Evolutionary conservation across 1,140 invertebrate genomes (phyloP).

Genomic region (Micrasema longulum): DNA sequence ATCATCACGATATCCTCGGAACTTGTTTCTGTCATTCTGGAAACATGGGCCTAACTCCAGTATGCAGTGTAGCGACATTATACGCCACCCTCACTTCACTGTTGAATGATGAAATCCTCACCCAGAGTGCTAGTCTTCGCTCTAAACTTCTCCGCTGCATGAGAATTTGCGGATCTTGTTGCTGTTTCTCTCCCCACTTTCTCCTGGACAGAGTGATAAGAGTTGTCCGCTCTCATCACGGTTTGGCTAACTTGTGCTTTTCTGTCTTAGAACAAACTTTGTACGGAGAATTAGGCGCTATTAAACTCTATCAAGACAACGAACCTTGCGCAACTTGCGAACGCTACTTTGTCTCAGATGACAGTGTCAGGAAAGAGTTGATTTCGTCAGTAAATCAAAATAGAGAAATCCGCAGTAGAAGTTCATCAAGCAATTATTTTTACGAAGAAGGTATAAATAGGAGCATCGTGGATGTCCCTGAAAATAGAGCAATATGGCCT

Average conservation of each 20-base stretch:
- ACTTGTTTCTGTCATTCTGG: constrained; percentile 46
- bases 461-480: constrained; percentile 25
- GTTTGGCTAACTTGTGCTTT: constrained; percentile 58
- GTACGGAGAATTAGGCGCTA: constrained; percentile 70
- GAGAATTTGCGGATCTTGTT: constrained; percentile 72
- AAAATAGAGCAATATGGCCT: constrained; percentile 66
- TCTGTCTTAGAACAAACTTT: constrained; percentile 70
- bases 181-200: constrained; percentile 71
- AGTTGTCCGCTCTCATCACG: constrained; percentile 59
- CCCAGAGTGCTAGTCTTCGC: constrained; percentile 61
- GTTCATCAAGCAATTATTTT: constrained; percentile 11
- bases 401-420: constrained; percentile 22
- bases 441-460: constrained; percentile 18
- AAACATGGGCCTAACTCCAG: constrained; percentile 55
- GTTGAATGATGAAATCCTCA: constrained; percentile 63
- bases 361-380: constrained; percentile 45
- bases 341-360: constrained; percentile 53
- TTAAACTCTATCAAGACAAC: constrained; percentile 18
- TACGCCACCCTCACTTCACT: constrained; percentile 70
- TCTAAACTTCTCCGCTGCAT: constrained; percentile 69
- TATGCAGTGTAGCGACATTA: constrained; percentile 71
- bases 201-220: constrained; percentile 63
- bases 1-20: constrained; percentile 72
- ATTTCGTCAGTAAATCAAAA: constrained; percentile 14
- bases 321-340: constrained; percentile 64